Conservation (phyloP, 2,888 invertebrate genomes). For the Nomada lathburiana region DNA sequence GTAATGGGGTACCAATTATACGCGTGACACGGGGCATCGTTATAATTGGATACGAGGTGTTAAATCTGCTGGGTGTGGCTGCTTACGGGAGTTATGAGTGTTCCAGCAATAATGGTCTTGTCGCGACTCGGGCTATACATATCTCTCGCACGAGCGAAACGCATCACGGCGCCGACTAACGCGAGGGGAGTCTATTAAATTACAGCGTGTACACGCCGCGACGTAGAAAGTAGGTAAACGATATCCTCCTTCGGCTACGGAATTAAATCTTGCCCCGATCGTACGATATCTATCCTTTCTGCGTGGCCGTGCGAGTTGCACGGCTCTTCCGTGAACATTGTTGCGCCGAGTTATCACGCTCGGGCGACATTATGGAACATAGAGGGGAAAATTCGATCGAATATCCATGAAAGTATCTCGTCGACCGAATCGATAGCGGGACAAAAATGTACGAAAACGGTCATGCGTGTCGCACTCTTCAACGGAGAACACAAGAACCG, state of each 20-base stretch:
- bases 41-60: slow-evolving; percentile 77
- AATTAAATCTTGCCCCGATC: slow-evolving; percentile 51
- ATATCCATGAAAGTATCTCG: neutral
- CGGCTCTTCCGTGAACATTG: slow-evolving; percentile 22
- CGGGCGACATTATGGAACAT: neutral
- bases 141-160: slow-evolving; percentile 66
- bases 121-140: slow-evolving; percentile 64
- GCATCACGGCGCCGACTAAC: slow-evolving; percentile 67
- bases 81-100: slow-evolving; percentile 73
- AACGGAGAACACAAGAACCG: neutral
- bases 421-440: too few species aligned
- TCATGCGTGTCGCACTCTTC: too few species aligned
- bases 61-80: slow-evolving; percentile 75
- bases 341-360: neutral
- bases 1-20: slow-evolving; percentile 65
- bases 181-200: slow-evolving; percentile 70
- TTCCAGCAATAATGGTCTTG: slow-evolving; percentile 72
- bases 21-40: slow-evolving; percentile 66
- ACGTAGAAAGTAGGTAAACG: slow-evolving; percentile 66
- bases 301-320: neutral
- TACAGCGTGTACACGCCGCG: slow-evolving; percentile 59
- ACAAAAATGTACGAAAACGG: neutral
- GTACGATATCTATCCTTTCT: slow-evolving; percentile 36
- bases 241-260: slow-evolving; percentile 60
- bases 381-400: too few species aligned